Evolutionary conservation across 2,113 vertebrate genomes (phyloP).

Genomic region (Hemiprocne comata): DNA sequence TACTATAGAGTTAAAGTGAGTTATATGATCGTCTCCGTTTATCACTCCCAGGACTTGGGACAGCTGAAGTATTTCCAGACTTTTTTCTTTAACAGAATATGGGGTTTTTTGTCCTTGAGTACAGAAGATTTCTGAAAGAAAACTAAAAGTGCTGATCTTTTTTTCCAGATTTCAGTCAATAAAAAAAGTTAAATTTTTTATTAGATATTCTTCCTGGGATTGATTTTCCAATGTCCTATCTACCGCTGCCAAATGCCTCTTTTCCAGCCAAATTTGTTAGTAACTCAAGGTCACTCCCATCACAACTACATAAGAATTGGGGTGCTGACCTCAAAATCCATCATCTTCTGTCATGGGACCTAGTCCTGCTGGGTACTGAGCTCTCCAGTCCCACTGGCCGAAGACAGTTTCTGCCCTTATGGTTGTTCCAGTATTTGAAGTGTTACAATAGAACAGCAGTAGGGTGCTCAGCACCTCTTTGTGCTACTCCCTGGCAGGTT

Average conservation of each 20-base stretch:
- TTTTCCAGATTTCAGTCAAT: not conserved
- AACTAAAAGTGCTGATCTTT: not conserved
- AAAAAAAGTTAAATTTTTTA: not conserved
- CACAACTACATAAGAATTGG: conserved; percentile 9
- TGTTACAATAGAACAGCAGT: not conserved
- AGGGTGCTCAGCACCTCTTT: not conserved
- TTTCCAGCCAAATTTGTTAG: not conserved
- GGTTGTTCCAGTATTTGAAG: not conserved
- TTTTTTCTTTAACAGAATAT: not conserved
- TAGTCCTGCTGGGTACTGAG: not conserved
- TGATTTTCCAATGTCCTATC: not conserved
- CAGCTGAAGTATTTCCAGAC: not conserved
- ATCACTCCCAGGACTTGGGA: not conserved
- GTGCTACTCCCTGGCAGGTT: not conserved
- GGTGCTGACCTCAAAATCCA: conserved; percentile 42
- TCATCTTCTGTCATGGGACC: conserved; percentile 5
- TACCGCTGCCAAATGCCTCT: not conserved
- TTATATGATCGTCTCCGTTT: not conserved
- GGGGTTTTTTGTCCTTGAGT: not conserved
- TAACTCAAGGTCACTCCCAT: conserved; percentile 10
- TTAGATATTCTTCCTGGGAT: not conserved
- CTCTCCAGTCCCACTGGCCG: not conserved
- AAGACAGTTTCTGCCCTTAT: not conserved
- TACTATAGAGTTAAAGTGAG: not conserved
- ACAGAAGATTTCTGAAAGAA: not conserved